Conservation (phyloP, 2,113 vertebrate species). For the Fukomys damarensis region DNA sequence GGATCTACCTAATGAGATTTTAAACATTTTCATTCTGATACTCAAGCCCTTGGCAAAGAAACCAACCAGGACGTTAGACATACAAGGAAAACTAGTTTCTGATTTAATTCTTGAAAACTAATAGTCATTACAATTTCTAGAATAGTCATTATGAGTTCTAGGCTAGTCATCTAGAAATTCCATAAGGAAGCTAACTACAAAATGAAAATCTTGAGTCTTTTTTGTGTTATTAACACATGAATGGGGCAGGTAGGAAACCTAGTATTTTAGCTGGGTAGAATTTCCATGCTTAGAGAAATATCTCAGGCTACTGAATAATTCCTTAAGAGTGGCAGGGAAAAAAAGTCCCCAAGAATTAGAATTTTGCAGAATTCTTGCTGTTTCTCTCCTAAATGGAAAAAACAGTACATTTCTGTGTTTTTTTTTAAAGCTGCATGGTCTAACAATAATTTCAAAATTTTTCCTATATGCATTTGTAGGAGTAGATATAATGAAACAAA, state of each 20-base stretch:
- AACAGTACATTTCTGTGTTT: not conserved
- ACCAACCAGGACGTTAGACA: not conserved
- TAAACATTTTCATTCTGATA: conserved; percentile 22
- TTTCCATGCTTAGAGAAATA: not conserved
- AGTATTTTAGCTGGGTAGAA: not conserved
- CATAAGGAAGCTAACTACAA: not conserved
- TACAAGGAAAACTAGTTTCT: conserved; percentile 35
- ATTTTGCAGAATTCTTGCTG: conserved; percentile 31
- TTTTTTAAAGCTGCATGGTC: not conserved
- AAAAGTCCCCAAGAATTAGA: not conserved
- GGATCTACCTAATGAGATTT: not conserved
- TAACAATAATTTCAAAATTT: not conserved
- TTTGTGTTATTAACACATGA: not conserved
- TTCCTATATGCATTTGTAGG: conserved; percentile 21
- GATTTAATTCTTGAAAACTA: conserved; percentile 31
- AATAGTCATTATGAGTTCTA: not conserved
- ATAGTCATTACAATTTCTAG: not conserved
- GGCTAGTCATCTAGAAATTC: conserved; percentile 21
- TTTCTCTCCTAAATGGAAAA: not conserved
- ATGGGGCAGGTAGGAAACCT: too few relatives aligned
- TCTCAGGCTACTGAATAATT: not conserved
- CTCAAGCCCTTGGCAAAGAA: conserved; percentile 4
- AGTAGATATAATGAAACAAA: not conserved
- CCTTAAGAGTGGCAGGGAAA: conserved; percentile 21
- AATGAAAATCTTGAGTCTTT: not conserved